phyloP scores from a whole-genome alignment of 2,113 vertebrate species.

The Mustelus asterias region DNA sequence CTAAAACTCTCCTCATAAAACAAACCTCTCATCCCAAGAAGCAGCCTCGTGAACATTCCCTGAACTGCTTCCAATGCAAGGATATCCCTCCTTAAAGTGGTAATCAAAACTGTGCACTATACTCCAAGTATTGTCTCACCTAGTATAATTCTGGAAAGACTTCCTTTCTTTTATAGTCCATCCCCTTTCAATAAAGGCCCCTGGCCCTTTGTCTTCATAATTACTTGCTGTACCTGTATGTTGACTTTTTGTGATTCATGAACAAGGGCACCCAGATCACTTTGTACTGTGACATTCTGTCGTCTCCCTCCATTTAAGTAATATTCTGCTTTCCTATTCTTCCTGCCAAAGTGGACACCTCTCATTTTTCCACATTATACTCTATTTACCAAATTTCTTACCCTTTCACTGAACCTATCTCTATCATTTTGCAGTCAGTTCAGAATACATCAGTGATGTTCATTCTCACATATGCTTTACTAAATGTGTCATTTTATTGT shows the following conservation, averaged over 20 bases:
- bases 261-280: not conserved
- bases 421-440: too few relatives aligned
- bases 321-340: not conserved
- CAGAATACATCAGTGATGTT: not conserved
- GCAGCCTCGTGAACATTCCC: not conserved
- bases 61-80: not conserved
- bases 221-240: not conserved
- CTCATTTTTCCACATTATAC: not conserved
- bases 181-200: not conserved
- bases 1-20: not conserved
- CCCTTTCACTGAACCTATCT: too few relatives aligned
- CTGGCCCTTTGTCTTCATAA: not conserved
- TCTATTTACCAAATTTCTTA: too few relatives aligned
- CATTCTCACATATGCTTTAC: not conserved
- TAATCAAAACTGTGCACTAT: not conserved
- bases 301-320: not conserved
- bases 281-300: not conserved
- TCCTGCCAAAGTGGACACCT: not conserved
- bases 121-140: not conserved
- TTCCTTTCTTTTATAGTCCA: not conserved
- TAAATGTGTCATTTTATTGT: not conserved
- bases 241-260: not conserved
- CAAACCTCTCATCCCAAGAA: not conserved
- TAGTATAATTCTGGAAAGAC: not conserved
- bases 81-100: not conserved